Percentiles rank a stretch among this genome's conserved stretches.
phyloP scores from a whole-genome alignment of 2,113 vertebrate species.

The Antigone vipio region DNA sequence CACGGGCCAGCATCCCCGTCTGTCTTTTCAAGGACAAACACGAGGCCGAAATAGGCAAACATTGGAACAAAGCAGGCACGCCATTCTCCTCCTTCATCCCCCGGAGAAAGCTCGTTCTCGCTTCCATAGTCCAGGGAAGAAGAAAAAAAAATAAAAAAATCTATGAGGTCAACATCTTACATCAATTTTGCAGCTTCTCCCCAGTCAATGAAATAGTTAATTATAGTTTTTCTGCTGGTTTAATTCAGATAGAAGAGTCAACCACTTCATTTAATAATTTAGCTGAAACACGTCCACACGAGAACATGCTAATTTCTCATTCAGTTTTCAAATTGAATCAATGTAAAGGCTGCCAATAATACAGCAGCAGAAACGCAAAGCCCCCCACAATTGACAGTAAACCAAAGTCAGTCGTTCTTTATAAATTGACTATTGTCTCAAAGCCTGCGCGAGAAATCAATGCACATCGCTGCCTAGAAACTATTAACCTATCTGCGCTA shows the following conservation, averaged over 20 bases:
- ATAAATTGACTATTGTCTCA: slow-evolving; percentile 66
- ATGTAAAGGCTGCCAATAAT: slow-evolving; percentile 55
- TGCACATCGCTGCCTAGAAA: slow-evolving; percentile 61
- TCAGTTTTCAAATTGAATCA: slow-evolving; percentile 64
- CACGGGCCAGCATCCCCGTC: too few species aligned
- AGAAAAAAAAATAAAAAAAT: background rate
- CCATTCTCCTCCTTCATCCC: background rate
- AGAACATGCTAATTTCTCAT: slow-evolving; percentile 65
- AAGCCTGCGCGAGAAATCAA: slow-evolving; percentile 67
- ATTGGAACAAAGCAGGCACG: background rate
- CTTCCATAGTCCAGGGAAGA: background rate
- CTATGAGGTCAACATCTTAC: slow-evolving; percentile 7
- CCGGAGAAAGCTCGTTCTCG: background rate
- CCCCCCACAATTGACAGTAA: slow-evolving; percentile 32
- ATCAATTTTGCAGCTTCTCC: slow-evolving; percentile 3
- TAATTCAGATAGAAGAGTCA: slow-evolving; percentile 52
- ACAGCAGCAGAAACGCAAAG: slow-evolving; percentile 1
- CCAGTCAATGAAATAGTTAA: slow-evolving; percentile 66
- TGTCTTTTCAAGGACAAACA: too few species aligned
- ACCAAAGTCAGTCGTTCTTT: slow-evolving; percentile 50
- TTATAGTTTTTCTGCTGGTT: slow-evolving; percentile 57
- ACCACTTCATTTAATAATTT: slow-evolving; percentile 70
- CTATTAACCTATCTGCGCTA: slow-evolving; percentile 54
- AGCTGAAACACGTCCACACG: slow-evolving; percentile 30
- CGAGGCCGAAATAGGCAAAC: too few species aligned